A percentile compares a stretch with the other conserved stretches of the same genome.
Evolutionary conservation across 2,113 vertebrate species (phyloP).

Genomic region (Psettodes erumei): DNA sequence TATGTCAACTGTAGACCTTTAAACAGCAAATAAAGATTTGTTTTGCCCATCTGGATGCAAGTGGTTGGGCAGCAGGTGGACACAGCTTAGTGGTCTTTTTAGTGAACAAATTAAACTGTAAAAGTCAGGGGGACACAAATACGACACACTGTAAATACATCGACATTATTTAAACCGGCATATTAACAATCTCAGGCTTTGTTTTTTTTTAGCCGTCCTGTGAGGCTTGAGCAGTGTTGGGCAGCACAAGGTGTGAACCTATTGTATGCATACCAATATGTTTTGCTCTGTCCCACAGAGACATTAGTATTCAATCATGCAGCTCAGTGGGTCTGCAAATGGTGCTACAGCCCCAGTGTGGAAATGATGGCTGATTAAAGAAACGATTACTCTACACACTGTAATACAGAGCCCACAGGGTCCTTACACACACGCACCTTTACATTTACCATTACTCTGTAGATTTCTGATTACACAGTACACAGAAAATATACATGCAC

Average conservation of each 20-base stretch:
- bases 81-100: background rate
- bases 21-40: too few relatives aligned
- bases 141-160: too few relatives aligned
- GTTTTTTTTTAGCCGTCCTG: too few relatives aligned
- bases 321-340: constrained; percentile 47
- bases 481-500: constrained; percentile 21
- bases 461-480: constrained; percentile 1
- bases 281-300: constrained; percentile 15
- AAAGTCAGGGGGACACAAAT: background rate
- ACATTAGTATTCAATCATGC: constrained; percentile 49
- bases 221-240: background rate
- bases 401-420: constrained; percentile 11
- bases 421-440: constrained; percentile 8
- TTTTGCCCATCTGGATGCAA: background rate
- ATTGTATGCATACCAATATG: background rate
- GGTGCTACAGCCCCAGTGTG: constrained; percentile 19
- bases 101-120: background rate
- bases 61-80: background rate
- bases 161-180: too few relatives aligned
- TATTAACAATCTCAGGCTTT: too few relatives aligned
- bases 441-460: background rate
- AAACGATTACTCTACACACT: constrained; percentile 55
- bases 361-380: constrained; percentile 64
- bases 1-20: too few relatives aligned
- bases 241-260: background rate